phyloP scores from a whole-genome alignment of 2,113 vertebrate species.

The Chrysochloris asiatica region DNA sequence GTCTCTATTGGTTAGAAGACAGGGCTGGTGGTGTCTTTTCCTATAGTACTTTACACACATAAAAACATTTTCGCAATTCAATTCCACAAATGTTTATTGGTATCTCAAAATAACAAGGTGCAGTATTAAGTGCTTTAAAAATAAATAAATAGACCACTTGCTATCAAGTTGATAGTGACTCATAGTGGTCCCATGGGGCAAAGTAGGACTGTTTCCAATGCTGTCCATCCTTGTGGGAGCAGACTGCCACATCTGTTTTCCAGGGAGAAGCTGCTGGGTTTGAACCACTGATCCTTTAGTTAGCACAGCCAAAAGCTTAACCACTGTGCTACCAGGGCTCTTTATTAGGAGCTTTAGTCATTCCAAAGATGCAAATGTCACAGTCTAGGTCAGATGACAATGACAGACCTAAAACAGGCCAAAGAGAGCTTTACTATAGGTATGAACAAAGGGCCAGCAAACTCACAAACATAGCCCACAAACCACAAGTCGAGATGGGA shows the following conservation, averaged over 20 bases:
- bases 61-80: not conserved
- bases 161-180: too few species aligned
- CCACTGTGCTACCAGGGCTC: too few species aligned
- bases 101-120: not conserved
- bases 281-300: too few species aligned
- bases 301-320: too few species aligned
- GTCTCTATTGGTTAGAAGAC: not conserved
- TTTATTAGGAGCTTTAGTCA: not conserved
- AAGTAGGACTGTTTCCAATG: too few species aligned
- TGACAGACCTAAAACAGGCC: not conserved
- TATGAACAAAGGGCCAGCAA: not conserved
- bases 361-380: not conserved
- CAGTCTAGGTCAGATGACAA: not conserved
- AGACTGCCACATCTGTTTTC: too few species aligned
- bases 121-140: not conserved
- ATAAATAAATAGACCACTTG: too few species aligned
- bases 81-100: not conserved
- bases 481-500: not conserved
- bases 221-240: too few species aligned
- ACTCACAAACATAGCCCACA: too few species aligned
- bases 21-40: not conserved
- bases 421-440: not conserved
- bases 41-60: not conserved
- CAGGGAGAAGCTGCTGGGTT: too few species aligned
- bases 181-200: too few species aligned